A percentile compares a stretch with the other conserved stretches of the same genome.
phyloP scores from a whole-genome alignment of 2,888 invertebrate genomes.

The Apoda limacodes region DNA sequence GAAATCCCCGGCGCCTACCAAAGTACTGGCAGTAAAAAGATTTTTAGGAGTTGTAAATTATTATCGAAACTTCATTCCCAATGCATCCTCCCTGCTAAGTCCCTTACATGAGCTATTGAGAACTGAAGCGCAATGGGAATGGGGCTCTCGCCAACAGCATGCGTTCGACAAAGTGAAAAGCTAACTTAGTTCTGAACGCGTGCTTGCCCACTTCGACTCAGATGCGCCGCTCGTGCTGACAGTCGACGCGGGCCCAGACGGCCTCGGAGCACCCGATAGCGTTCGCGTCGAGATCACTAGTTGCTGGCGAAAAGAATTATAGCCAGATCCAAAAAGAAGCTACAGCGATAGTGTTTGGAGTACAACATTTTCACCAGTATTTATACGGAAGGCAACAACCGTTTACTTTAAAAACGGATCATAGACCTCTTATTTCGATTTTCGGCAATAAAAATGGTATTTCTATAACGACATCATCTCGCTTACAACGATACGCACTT shows the following conservation, averaged over 20 bases:
- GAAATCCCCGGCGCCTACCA: conserved; percentile 9
- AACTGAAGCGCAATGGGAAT: conserved; percentile 15
- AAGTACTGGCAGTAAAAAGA: conserved; percentile 14
- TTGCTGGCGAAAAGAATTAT: conserved; percentile 20
- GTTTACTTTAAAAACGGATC: too few species aligned
- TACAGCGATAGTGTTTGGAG: conserved; percentile 19
- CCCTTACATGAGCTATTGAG: conserved; percentile 12
- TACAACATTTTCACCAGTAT: conserved; percentile 19
- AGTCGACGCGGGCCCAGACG: conserved; percentile 10
- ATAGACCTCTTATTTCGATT: too few species aligned
- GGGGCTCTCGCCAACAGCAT: too few species aligned
- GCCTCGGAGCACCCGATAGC: conserved; percentile 12
- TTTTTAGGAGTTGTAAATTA: conserved; percentile 21
- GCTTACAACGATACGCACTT: conserved; percentile 16
- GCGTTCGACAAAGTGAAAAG: conserved; percentile 13
- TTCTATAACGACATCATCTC: conserved; percentile 12
- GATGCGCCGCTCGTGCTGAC: conserved; percentile 8
- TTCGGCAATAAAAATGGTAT: too few species aligned
- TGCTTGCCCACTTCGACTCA: conserved; percentile 12
- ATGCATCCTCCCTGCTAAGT: too few species aligned
- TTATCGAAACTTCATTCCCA: too few species aligned
- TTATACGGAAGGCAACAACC: conserved; percentile 12
- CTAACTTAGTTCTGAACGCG: conserved; percentile 5
- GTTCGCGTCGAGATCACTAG: conserved; percentile 21
- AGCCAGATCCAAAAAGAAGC: conserved; percentile 23